These are phyloP conservation scores for Ifrita kowaldi DNA, from an alignment of 2,113 vertebrate genomes.

Conservation along the genomic window DNA sequence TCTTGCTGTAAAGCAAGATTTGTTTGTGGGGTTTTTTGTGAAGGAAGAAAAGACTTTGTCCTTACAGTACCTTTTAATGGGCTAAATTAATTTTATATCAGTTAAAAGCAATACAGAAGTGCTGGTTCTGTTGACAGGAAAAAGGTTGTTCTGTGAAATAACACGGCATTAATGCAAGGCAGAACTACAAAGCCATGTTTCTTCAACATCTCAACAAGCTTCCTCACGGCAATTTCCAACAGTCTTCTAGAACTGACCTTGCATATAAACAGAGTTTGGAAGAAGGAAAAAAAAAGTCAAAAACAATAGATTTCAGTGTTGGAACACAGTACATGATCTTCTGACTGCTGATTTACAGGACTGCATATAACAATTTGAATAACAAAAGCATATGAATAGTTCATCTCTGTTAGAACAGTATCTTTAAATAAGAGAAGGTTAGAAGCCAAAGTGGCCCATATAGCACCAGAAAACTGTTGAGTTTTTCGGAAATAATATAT, in stretches of 20 bases:
- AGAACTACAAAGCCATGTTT: neutral
- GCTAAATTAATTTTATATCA: neutral
- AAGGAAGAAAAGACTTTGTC: neutral
- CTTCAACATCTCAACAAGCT: neutral
- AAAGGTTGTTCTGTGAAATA: neutral
- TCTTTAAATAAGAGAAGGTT: neutral
- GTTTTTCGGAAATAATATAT: neutral
- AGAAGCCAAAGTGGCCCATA: neutral
- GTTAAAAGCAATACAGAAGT: neutral
- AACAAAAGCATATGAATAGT: neutral
- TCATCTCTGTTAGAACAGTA: neutral
- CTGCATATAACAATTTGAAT: neutral
- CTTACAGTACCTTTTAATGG: neutral
- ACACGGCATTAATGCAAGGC: rapidly evolving
- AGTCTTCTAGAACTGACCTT: neutral
- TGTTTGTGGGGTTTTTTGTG: neutral
- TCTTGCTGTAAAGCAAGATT: neutral
- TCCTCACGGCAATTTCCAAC: neutral
- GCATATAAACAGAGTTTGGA: neutral
- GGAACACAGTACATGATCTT: neutral
- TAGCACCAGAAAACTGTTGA: neutral
- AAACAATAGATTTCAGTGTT: neutral
- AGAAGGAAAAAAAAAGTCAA: neutral
- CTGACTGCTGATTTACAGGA: neutral
- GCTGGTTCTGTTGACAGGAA: neutral